Evolutionary conservation across 2,888 invertebrate genomes (phyloP).

Genomic region (Cephus rjabovi): DNA sequence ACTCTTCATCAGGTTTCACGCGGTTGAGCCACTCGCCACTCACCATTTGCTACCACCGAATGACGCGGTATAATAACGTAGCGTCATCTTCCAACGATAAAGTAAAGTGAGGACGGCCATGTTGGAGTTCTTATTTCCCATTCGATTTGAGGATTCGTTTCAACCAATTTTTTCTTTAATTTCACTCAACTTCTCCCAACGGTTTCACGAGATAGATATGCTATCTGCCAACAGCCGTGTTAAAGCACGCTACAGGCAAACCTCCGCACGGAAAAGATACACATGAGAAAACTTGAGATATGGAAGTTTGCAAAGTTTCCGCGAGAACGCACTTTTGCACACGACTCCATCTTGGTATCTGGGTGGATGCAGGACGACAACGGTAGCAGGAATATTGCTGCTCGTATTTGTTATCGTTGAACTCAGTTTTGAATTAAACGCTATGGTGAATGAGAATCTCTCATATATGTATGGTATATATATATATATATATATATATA

Average conservation of each 20-base stretch:
- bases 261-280: constrained; percentile 19
- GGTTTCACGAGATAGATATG: background rate
- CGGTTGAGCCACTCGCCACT: background rate
- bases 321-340: background rate
- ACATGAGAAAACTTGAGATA: constrained; percentile 26
- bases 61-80: background rate
- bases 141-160: background rate
- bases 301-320: constrained; percentile 25
- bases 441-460: no score
- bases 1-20: background rate
- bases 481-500: no score
- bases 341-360: background rate
- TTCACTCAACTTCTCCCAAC: background rate
- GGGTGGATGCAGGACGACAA: no score
- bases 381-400: no score
- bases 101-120: background rate
- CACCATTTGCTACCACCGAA: background rate
- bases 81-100: background rate
- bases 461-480: no score
- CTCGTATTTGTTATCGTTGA: background rate
- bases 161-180: background rate
- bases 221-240: background rate
- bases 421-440: background rate
- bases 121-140: background rate
- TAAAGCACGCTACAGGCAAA: background rate